Conservation (phyloP, 2,113 vertebrate species). For the Atractosteus spatula region DNA sequence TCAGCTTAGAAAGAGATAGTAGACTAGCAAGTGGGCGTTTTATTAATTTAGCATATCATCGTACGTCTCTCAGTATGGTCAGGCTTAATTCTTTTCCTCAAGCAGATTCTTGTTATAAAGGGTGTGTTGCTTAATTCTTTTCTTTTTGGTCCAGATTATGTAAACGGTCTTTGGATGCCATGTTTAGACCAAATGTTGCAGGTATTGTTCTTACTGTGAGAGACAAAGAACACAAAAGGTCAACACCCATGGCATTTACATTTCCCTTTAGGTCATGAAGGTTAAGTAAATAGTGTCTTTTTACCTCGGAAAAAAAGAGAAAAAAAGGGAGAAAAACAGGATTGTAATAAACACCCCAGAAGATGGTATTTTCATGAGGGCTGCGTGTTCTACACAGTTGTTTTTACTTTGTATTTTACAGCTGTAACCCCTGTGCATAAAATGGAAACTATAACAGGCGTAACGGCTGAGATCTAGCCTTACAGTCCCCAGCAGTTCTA, state of each 20-base stretch:
- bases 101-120: conserved; percentile 23
- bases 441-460: not conserved
- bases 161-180: conserved; percentile 26
- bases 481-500: not conserved
- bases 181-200: conserved; percentile 26
- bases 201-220: conserved; percentile 24
- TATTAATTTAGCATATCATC: conserved; percentile 41
- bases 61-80: conserved; percentile 15
- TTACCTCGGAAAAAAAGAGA: not conserved
- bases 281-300: conserved; percentile 7
- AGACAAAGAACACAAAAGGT: conserved; percentile 7
- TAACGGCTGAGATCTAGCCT: not conserved
- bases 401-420: not conserved
- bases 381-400: not conserved
- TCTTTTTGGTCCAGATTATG: conserved; percentile 36
- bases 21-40: conserved; percentile 41
- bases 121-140: conserved; percentile 34
- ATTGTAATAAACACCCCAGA: not conserved
- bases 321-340: not conserved
- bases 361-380: not conserved
- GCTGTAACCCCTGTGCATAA: not conserved
- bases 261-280: conserved; percentile 18
- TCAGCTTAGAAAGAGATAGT: conserved; percentile 33
- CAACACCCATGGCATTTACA: conserved; percentile 22
- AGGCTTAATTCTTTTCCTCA: conserved; percentile 10